Percentiles rank a stretch among this genome's conserved stretches.
Evolutionary conservation across 2,888 invertebrate species (phyloP).

Genomic region (Aleiodes testaceus): DNA sequence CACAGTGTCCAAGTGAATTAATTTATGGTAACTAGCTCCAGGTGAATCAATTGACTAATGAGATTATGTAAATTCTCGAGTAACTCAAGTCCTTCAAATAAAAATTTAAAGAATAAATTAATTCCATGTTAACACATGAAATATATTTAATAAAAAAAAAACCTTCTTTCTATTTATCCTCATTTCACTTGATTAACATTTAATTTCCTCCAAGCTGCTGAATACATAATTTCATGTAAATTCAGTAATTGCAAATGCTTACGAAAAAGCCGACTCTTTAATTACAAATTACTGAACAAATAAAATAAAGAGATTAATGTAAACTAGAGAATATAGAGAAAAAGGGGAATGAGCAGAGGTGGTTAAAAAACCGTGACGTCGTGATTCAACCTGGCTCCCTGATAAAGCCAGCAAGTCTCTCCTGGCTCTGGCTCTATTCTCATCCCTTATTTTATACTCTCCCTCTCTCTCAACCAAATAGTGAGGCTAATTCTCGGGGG

Average conservation of each 20-base stretch:
- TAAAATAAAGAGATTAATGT: conserved; percentile 17
- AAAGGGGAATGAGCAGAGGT: not conserved
- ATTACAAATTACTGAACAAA: no score
- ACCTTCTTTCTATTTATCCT: no score
- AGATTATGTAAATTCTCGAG: no score
- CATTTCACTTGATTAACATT: no score
- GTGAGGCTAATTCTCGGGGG: conserved; percentile 39
- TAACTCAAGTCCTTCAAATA: no score
- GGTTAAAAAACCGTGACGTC: conserved; percentile 27
- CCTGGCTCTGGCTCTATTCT: not conserved
- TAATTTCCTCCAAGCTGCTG: no score
- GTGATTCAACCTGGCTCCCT: conserved; percentile 33
- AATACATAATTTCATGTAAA: no score
- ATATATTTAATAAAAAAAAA: no score
- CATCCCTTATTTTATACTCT: not conserved
- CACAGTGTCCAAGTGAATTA: conserved; percentile 9
- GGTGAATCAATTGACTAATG: no score
- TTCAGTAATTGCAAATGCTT: not conserved
- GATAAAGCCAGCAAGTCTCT: conserved; percentile 31
- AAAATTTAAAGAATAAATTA: no score
- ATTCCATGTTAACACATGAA: no score
- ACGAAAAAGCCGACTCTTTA: not conserved
- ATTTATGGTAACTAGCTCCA: conserved; percentile 1
- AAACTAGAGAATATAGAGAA: conserved; percentile 15
- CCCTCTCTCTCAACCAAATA: not conserved